Base-by-base conservation (phyloP, 2,888 invertebrate genomes). In the Iphiclides podalirius region DNA sequence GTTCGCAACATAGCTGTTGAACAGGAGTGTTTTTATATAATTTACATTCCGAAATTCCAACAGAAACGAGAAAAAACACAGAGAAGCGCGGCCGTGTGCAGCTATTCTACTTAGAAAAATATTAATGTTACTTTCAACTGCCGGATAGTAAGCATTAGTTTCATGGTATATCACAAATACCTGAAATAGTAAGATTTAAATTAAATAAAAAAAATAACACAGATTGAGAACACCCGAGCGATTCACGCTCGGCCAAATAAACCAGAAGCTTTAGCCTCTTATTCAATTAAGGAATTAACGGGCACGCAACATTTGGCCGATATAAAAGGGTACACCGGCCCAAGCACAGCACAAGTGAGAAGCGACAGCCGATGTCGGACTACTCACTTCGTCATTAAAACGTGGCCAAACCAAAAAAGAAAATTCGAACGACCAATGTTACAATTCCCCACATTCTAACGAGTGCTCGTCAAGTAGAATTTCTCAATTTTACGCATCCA, bases 251-350 rank as follows among this genome's bases (percentile, higher is more conserved):
- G 78, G 79, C 79, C 74, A 77, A 84, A 79, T 81, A 63, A 66
- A 73, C 75, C 79, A 77, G 82, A 78, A 82, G 86, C 83, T 85
- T 84, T 82, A 81, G 72, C 71, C 67, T 83, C 81, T 86, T 87
- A 89, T 89, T 89, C 71, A 89, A 89, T 89, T 89, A 89, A 87
- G 79, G 79, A 82, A 86, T 89, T 89, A 89, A 74, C 74, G 47
- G 74, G 54, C 89, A 89, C 87, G 86, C 87, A 84, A 78, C 64
- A 70, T 77, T 71, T 63, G 63, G 70, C 59, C 72, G 63, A 79
- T 87, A 88, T 86, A 88, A 81, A 86, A 81, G 70, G 64, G 63
- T 57, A 58, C 55, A 50, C 11, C 53, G 20, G 52, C 50, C 49
- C 14, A 28, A 38, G 48, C 31, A 46, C 39, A 59, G 47, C 76